A percentile compares a stretch with the other conserved stretches of the same genome.
These are phyloP conservation scores for Timema cristinae DNA, from an alignment of 2,888 invertebrate genomes.

Conservation along the genomic window DNA sequence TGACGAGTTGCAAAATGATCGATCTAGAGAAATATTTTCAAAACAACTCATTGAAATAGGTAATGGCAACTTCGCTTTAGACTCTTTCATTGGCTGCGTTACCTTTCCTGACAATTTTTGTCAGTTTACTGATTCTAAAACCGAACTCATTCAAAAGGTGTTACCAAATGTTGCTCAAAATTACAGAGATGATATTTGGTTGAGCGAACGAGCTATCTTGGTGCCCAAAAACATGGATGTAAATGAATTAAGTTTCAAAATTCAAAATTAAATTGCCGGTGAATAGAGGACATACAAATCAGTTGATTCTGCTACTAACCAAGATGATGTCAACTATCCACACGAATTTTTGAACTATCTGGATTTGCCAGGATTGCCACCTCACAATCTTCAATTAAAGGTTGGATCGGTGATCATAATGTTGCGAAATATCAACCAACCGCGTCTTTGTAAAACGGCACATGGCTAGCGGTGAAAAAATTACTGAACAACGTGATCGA, in stretches of 20 bases:
- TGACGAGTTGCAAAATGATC: not conserved
- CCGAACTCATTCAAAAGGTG: slow-evolving; percentile 36
- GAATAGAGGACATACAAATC: not conserved
- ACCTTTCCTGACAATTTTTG: slow-evolving; percentile 38
- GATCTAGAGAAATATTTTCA: not conserved
- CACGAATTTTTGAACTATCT: not conserved
- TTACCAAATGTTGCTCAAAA: slow-evolving; percentile 37
- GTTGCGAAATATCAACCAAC: slow-evolving; percentile 8
- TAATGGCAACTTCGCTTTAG: slow-evolving; percentile 32
- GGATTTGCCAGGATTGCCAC: not conserved
- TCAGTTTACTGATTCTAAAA: slow-evolving; percentile 34
- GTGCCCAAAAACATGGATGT: slow-evolving; percentile 25
- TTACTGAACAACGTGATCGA: not conserved
- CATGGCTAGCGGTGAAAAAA: not conserved
- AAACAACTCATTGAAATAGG: not conserved
- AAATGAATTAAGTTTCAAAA: not conserved
- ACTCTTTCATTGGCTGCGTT: slow-evolving; percentile 36
- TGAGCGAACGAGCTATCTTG: slow-evolving; percentile 32
- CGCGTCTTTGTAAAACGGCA: slow-evolving; percentile 1
- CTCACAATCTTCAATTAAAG: not conserved
- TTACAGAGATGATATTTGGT: too few species aligned
- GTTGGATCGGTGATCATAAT: not conserved
- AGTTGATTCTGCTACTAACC: not conserved
- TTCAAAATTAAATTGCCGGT: not conserved
- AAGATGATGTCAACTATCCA: slow-evolving; percentile 3